Conservation (phyloP, 2,113 vertebrate species). For the Equus quagga region DNA sequence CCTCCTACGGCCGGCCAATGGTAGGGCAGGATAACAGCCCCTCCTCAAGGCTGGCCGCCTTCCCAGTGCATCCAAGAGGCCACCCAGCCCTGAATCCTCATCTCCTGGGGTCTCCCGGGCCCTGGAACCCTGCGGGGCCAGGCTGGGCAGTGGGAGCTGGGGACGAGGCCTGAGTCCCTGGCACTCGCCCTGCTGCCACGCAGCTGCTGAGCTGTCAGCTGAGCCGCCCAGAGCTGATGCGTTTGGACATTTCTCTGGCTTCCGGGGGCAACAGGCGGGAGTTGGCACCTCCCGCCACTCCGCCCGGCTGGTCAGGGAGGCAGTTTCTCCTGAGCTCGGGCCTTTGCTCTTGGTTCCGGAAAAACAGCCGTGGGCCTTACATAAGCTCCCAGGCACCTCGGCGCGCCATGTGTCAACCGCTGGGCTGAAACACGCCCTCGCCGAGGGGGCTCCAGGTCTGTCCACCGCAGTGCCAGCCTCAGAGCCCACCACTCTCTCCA, state of each 20-base stretch:
- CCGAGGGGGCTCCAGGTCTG: not conserved
- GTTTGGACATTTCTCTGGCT: constrained; percentile 41
- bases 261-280: not conserved
- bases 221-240: constrained; percentile 37
- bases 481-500: not conserved
- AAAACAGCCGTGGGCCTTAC: constrained; percentile 67
- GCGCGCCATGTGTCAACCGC: constrained; percentile 5
- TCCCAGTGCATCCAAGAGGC: not conserved
- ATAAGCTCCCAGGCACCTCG: constrained; percentile 66
- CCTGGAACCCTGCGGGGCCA: not conserved
- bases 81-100: not conserved
- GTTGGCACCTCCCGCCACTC: constrained; percentile 20
- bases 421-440: not conserved
- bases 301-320: constrained; percentile 53
- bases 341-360: constrained; percentile 61
- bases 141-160: not conserved
- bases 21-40: not conserved
- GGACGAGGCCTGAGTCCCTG: not conserved
- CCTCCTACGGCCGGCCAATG: fast-evolving
- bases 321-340: constrained; percentile 56
- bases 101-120: not conserved
- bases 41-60: not conserved
- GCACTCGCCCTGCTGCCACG: not conserved
- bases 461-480: not conserved
- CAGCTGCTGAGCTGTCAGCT: not conserved